Evolutionary conservation across 2,797 vertebrate genomes (phyloP).

Genomic region (Vespertilio murinus): DNA sequence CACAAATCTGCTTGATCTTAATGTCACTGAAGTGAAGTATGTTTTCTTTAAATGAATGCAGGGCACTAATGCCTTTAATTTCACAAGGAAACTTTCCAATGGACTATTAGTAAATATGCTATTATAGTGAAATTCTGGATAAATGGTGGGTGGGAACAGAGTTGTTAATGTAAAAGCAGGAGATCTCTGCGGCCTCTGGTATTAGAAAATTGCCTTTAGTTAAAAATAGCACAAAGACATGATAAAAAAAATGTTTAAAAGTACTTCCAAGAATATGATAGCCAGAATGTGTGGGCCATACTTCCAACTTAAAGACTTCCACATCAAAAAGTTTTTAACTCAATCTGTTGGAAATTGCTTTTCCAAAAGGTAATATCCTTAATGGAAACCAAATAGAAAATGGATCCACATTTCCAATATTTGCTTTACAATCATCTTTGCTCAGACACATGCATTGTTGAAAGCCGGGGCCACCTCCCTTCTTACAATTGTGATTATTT

Average conservation of each 20-base stretch:
- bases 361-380: constrained; percentile 13
- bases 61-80: neutral
- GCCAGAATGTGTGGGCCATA: neutral
- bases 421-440: constrained; percentile 4
- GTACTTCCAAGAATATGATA: neutral
- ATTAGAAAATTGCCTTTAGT: neutral
- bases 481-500: neutral
- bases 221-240: neutral
- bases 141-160: neutral
- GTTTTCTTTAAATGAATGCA: constrained; percentile 3
- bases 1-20: neutral
- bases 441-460: neutral
- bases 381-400: constrained; percentile 38
- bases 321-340: constrained; percentile 20
- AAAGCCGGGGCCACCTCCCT: neutral
- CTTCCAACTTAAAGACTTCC: neutral
- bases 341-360: neutral
- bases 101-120: neutral
- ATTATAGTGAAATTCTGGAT: neutral
- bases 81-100: constrained; percentile 1
- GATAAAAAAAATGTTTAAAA: neutral
- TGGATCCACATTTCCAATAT: neutral
- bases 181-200: neutral
- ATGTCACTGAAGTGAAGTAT: neutral
- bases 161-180: neutral